Percentiles rank a stretch among this genome's conserved stretches.
Conservation (phyloP, 2,113 vertebrate genomes). For the Bos javanicus region DNA sequence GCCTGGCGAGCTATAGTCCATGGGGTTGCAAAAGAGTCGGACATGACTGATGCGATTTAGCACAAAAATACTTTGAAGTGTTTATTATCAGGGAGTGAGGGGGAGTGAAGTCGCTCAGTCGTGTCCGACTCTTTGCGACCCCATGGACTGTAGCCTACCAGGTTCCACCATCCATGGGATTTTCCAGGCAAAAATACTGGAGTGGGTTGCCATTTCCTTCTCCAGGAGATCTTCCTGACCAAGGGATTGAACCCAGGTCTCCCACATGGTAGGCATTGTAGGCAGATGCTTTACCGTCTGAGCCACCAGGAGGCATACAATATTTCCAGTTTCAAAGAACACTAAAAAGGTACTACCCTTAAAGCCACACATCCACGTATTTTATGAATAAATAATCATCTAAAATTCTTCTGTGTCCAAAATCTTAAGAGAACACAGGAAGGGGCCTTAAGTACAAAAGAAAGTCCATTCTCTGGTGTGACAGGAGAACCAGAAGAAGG, state of each 20-base stretch:
- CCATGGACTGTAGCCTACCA: too few relatives aligned
- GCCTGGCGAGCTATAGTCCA: not conserved
- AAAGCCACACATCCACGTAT: not conserved
- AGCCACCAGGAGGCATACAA: not conserved
- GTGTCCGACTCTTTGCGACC: accelerated
- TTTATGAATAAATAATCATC: not conserved
- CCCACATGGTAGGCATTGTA: too few relatives aligned
- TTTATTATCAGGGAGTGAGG: not conserved
- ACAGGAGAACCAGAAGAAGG: not conserved
- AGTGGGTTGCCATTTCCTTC: too few relatives aligned
- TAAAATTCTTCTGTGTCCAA: not conserved
- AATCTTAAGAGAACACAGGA: not conserved
- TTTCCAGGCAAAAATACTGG: too few relatives aligned
- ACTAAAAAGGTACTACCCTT: not conserved
- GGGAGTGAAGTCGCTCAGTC: too few relatives aligned
- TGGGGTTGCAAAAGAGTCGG: not conserved
- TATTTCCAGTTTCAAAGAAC: not conserved
- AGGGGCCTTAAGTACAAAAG: not conserved
- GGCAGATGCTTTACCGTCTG: too few relatives aligned
- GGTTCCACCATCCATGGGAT: too few relatives aligned
- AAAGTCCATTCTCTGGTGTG: not conserved
- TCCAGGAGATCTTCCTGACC: too few relatives aligned
- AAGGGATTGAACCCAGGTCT: too few relatives aligned
- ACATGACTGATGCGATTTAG: not conserved
- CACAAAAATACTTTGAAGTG: not conserved